phyloP scores from a whole-genome alignment of 2,888 invertebrate genomes.

The Sarcophaga variegata region DNA sequence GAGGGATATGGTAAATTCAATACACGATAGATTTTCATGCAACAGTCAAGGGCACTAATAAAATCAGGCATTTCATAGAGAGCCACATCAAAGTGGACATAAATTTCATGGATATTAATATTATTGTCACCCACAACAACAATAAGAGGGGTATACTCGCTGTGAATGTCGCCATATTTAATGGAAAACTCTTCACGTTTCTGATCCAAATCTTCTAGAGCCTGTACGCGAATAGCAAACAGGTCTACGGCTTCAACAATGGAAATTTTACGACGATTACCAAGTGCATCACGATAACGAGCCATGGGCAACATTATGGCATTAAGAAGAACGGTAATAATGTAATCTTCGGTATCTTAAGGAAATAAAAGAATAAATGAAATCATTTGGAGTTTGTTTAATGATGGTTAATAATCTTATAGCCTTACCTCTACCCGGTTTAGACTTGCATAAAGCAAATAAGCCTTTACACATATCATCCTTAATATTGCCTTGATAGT shows the following conservation, averaged over 20 bases:
- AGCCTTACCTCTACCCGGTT: constrained; percentile 61
- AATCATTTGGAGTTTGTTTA: background rate
- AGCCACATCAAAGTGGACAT: constrained; percentile 68
- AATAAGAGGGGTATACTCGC: constrained; percentile 64
- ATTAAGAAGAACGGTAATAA: constrained; percentile 64
- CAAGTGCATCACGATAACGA: constrained; percentile 68
- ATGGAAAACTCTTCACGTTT: constrained; percentile 64
- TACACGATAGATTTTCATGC: constrained; percentile 69
- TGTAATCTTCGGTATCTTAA: constrained; percentile 69
- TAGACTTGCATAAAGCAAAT: constrained; percentile 58
- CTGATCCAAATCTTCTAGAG: constrained; percentile 66
- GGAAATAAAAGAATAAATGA: background rate
- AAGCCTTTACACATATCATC: constrained; percentile 69
- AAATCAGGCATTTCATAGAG: constrained; percentile 70
- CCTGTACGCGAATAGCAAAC: constrained; percentile 68
- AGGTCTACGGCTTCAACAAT: constrained; percentile 69
- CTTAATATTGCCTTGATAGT: constrained; percentile 66
- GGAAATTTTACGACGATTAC: constrained; percentile 65
- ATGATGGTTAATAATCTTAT: background rate
- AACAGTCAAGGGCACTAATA: constrained; percentile 67
- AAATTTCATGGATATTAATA: constrained; percentile 69
- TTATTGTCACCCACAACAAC: constrained; percentile 68
- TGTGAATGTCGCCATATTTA: constrained; percentile 66
- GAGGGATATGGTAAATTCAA: constrained; percentile 68
- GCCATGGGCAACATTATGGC: constrained; percentile 67